These are phyloP conservation scores for Phrixothrix hirtus DNA, from an alignment of 2,888 invertebrate genomes.

Conservation along the genomic window DNA sequence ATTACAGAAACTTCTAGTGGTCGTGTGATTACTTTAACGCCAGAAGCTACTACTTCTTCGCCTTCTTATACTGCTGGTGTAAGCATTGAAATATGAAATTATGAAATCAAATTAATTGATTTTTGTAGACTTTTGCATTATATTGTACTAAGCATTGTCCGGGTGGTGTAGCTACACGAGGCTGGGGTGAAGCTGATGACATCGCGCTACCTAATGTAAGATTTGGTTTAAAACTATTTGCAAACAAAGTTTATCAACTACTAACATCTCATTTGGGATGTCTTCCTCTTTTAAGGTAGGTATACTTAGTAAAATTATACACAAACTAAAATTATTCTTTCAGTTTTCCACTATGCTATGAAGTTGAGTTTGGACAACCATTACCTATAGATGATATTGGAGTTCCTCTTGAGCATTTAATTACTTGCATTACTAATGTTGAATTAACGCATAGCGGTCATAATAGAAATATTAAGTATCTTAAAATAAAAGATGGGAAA, in stretches of 20 bases:
- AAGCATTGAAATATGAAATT: conserved; percentile 16
- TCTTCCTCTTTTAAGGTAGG: conserved; percentile 78
- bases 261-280: conserved; percentile 75
- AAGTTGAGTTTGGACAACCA: conserved; percentile 68
- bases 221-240: conserved; percentile 68
- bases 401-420: conserved; percentile 86
- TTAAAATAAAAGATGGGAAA: conserved; percentile 42
- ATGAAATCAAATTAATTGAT: no score
- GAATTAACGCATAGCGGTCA: conserved; percentile 53
- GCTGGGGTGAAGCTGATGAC: conserved; percentile 75
- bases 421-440: conserved; percentile 81
- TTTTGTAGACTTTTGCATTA: no score
- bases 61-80: conserved; percentile 1
- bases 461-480: conserved; percentile 51
- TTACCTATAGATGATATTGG: conserved; percentile 69
- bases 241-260: conserved; percentile 67
- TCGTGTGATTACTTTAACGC: conserved; percentile 68
- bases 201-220: conserved; percentile 66
- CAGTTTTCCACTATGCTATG: conserved; percentile 82
- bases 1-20: conserved; percentile 73
- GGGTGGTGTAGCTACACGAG: conserved; percentile 63
- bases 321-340: conserved; percentile 40
- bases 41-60: conserved; percentile 55
- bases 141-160: conserved; percentile 71
- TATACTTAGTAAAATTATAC: conserved; percentile 13